A percentile compares a stretch with the other conserved stretches of the same genome.
phyloP scores from a whole-genome alignment of 2,888 invertebrate species.

The Cantharis lateralis region DNA sequence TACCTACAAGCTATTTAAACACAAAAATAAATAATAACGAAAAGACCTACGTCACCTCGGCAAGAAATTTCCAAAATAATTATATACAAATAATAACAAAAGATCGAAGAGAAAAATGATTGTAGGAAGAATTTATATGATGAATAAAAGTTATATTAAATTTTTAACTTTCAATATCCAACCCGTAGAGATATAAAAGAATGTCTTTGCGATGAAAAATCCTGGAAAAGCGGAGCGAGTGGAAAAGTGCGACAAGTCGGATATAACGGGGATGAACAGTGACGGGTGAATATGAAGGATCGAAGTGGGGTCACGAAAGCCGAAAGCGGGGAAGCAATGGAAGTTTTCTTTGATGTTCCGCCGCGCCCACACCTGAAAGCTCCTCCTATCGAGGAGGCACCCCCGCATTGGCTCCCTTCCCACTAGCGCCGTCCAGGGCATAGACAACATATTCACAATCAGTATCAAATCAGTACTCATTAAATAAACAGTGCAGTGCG shows the following conservation, averaged over 20 bases:
- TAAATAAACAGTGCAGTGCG: constrained; percentile 59
- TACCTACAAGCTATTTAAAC: background rate
- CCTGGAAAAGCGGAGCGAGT: constrained; percentile 13
- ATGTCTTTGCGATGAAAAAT: constrained; percentile 28
- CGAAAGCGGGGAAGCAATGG: constrained; percentile 33
- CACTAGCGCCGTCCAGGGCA: constrained; percentile 48
- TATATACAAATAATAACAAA: background rate
- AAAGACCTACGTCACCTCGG: background rate
- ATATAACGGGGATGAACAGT: constrained; percentile 25
- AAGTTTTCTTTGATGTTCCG: constrained; percentile 34
- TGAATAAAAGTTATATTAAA: constrained; percentile 28
- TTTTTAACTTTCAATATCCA: constrained; percentile 32
- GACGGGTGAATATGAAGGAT: constrained; percentile 13
- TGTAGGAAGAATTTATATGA: constrained; percentile 1
- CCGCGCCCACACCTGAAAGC: constrained; percentile 41
- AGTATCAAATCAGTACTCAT: constrained; percentile 60
- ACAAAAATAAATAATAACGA: background rate
- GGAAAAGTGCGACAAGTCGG: constrained; percentile 21
- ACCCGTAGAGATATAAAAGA: constrained; percentile 28
- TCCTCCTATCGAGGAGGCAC: constrained; percentile 46
- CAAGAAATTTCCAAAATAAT: background rate
- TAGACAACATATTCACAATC: constrained; percentile 57
- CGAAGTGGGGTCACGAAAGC: constrained; percentile 13
- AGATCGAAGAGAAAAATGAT: background rate
- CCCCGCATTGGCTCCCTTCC: constrained; percentile 51